phyloP scores from a whole-genome alignment of 2,888 invertebrate genomes.

The Nowickia ferox region DNA sequence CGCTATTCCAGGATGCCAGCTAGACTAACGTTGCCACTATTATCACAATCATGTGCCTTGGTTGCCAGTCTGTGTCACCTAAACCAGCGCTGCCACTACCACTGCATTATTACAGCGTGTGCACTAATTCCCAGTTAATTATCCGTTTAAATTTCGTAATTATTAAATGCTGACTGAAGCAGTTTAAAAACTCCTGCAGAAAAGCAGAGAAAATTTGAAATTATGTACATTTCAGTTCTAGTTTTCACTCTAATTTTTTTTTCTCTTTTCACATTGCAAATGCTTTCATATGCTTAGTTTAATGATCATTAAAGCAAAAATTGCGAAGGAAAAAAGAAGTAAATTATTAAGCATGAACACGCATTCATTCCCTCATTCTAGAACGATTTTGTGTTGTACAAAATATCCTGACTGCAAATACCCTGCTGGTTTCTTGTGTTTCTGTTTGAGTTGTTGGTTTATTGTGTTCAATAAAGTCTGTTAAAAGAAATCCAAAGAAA shows the following conservation, averaged over 20 bases:
- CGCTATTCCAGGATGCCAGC: too few relatives aligned
- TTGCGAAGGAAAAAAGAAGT: not conserved
- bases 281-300: constrained; percentile 42
- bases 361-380: constrained; percentile 9
- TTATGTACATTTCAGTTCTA: constrained; percentile 18
- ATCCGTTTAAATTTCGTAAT: too few relatives aligned
- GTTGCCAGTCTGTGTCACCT: too few relatives aligned
- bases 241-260: constrained; percentile 1
- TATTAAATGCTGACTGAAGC: too few relatives aligned
- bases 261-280: constrained; percentile 17
- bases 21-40: too few relatives aligned
- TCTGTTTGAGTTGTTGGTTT: constrained; percentile 35
- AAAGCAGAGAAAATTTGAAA: not conserved
- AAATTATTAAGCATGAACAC: constrained; percentile 34
- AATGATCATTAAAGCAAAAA: constrained; percentile 42
- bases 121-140: too few relatives aligned
- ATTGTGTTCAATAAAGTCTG: constrained; percentile 46
- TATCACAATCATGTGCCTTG: too few relatives aligned
- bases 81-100: too few relatives aligned
- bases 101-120: too few relatives aligned
- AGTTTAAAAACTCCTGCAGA: not conserved
- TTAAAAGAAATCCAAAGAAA: constrained; percentile 20
- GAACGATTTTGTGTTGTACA: not conserved
- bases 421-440: constrained; percentile 14
- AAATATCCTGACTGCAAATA: not conserved